phyloP scores from a whole-genome alignment of 2,797 vertebrate genomes.

The Darevskia mixta region DNA sequence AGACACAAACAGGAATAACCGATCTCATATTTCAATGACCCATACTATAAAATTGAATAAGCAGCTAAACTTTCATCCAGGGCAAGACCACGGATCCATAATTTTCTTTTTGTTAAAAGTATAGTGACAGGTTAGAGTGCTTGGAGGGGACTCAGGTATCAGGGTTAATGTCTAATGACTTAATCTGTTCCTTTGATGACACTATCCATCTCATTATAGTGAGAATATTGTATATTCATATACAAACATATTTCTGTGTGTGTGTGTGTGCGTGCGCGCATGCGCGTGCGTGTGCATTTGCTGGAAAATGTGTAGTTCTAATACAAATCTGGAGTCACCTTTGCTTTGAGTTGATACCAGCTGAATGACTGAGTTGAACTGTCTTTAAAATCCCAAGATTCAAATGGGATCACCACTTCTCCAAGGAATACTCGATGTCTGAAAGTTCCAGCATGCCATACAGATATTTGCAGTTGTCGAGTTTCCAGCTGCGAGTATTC shows the following conservation, averaged over 20 bases:
- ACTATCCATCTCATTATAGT: neutral
- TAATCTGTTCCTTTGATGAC: neutral
- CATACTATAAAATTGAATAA: neutral
- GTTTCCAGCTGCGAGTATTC: conserved; percentile 80
- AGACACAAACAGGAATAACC: neutral
- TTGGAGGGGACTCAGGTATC: no score
- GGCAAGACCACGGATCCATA: neutral
- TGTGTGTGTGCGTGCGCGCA: neutral
- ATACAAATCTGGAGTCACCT: conserved; percentile 76
- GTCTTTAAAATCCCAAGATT: conserved; percentile 84
- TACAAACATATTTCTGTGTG: neutral
- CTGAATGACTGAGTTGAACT: conserved; percentile 65
- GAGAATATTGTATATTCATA: neutral
- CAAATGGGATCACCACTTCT: conserved; percentile 86
- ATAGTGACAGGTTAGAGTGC: neutral
- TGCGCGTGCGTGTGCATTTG: neutral
- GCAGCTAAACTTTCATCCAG: neutral
- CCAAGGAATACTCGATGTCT: conserved; percentile 87
- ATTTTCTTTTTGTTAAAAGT: neutral
- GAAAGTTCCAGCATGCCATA: conserved; percentile 89
- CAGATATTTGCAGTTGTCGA: conserved; percentile 84
- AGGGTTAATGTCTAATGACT: neutral
- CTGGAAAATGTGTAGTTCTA: conserved; percentile 5
- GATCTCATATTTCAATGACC: neutral
- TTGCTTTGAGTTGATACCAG: conserved; percentile 87